Base-by-base conservation (phyloP, 2,113 vertebrate species). In the Cinclus cinclus region DNA sequence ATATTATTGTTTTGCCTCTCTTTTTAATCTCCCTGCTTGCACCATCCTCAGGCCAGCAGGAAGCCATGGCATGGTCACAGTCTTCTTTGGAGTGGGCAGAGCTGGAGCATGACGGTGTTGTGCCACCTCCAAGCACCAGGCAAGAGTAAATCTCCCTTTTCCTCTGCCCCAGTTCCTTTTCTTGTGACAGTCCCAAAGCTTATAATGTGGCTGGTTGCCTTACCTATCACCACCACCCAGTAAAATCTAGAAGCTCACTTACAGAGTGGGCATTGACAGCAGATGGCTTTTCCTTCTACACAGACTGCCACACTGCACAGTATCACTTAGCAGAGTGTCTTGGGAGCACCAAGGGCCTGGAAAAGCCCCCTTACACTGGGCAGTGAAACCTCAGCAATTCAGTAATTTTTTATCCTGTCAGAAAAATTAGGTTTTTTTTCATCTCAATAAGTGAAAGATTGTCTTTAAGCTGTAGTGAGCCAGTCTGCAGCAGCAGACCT, bases 281-380 rank as follows among this genome's bases (percentile, higher is more conserved):
- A 79, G 49, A 18, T 23, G 3, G 28, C 44, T 49, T 80, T 89
- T 46, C 23, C 23, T 53, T 22, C 16, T 44, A 5, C 5, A 22
- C 16, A 73, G 18, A 47, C 9, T 22, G 30, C 28, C 50, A n/a
- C 1, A 0, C 22, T 1, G 0, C 27, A 28, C 0, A 0, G 25
- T 21, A 2, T 24, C 37, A 41, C 53, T 42, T 49, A 41, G 6
- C 42, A 79, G 41, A 62, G 33, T 39, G 41, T 21, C 42, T 41
- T 31, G 19, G 50, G 27, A 94, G 21, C 37, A 49, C 31, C 15
- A 62, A 69, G 7, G 33, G n/a, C 65, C 65, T 77, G 30, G 42
- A 39, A 73, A 84, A 79, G 33, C 13, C 30, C 65, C 2, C 1
- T 37, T 20, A 21, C 4, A 2, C 16, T 55, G 33, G 24, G 31